Base-by-base conservation (phyloP, 2,888 invertebrate genomes). In the Balanococcus diminutus region DNA sequence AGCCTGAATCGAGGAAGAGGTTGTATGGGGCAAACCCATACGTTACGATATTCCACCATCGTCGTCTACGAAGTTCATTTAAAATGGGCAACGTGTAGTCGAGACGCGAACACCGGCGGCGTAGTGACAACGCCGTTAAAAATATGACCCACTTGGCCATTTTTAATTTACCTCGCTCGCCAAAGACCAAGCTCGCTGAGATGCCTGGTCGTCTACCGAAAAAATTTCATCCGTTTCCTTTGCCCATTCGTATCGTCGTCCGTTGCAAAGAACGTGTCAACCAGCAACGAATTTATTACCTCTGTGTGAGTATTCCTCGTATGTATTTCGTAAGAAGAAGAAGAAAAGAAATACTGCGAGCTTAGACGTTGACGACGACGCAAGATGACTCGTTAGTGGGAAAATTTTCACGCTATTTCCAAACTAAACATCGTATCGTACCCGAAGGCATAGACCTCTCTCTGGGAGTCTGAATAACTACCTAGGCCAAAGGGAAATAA, bases 121-220 rank as follows among this genome's bases (percentile, higher is more conserved):
- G 8, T 16, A 28, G 67, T 16, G 67, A 67, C 67, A 67, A 28
- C 67, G 67, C 67, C 67, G 67, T 67, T 67, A 14, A 67, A 67
- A 67, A 67, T 67, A 67, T 67, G 67, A 67, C 67, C 67, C 67
- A 67, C 67, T 67, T 67, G 28, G 67, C 25, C 67, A 67, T 67
- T 67, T 67, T 67, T 28, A 67, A 67, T 67, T 67, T 67, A 67
- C 67, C 67, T 56, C 56, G 56, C 67, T 56, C 56, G 56, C 56
- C 56, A 22, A 56, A 56, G 56, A 56, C 28, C 16, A 4, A 14
- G 9, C 8, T 61, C 9, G 61, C 25, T 25, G 9, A 56, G 56
- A 56, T 56, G 19, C 56, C 56, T 22, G 3, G 56, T 56, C 56
- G 56, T 56, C 56, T 56, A 56, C 19, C 56, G 9, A 16, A 67